These are phyloP conservation scores for Bufotes viridis DNA, from an alignment of 2,797 vertebrate genomes.

Conservation along the genomic window DNA sequence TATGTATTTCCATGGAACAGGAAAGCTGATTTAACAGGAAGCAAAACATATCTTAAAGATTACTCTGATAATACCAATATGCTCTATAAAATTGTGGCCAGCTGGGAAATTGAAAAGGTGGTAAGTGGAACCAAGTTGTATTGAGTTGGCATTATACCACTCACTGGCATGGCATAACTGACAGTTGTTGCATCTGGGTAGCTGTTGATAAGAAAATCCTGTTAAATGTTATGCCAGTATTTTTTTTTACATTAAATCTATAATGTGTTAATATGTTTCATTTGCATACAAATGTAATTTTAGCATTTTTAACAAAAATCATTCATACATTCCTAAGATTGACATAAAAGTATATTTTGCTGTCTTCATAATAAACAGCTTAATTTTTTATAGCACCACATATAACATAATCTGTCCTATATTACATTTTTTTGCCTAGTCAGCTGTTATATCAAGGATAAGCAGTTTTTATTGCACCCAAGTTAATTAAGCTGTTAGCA, in stretches of 20 bases:
- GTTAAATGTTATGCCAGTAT: constrained; percentile 66
- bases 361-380: constrained; percentile 3
- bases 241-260: constrained; percentile 70
- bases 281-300: constrained; percentile 58
- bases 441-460: background rate
- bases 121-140: constrained; percentile 77
- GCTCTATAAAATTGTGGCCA: constrained; percentile 75
- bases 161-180: constrained; percentile 71
- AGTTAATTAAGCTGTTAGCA: background rate
- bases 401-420: background rate
- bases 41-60: constrained; percentile 71
- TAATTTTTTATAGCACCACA: constrained; percentile 15
- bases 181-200: constrained; percentile 74
- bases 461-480: constrained; percentile 1
- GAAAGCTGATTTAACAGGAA: constrained; percentile 67
- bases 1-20: constrained; percentile 69
- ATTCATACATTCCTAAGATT: constrained; percentile 30
- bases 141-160: constrained; percentile 74
- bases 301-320: constrained; percentile 11
- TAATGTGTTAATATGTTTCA: constrained; percentile 65
- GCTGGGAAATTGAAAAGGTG: constrained; percentile 77
- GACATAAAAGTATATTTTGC: constrained; percentile 16
- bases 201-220: constrained; percentile 78
- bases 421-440: background rate
- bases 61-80: constrained; percentile 76